Evolutionary conservation across 1,140 invertebrate genomes (phyloP).

Genomic region (Apocrypta bakeri): DNA sequence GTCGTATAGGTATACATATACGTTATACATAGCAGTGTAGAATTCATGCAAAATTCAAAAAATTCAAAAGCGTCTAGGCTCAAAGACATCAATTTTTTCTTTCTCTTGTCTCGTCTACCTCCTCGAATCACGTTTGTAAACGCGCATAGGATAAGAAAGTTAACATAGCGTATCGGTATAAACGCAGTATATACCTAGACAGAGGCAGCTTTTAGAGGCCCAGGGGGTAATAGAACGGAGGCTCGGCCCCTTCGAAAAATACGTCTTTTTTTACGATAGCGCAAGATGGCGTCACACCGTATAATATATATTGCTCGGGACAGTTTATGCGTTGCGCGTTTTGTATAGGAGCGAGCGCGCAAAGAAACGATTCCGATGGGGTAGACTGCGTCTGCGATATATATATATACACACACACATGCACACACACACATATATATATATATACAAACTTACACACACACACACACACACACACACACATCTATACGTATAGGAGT

Average conservation of each 20-base stretch:
- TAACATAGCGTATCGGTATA: too few relatives aligned
- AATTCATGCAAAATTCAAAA: conserved; percentile 23
- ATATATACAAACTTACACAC: too few relatives aligned
- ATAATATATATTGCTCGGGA: conserved; percentile 39
- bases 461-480: too few relatives aligned
- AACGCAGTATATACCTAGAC: not conserved
- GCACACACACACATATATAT: too few relatives aligned
- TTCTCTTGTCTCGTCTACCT: not conserved
- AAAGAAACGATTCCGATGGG: conserved; percentile 35
- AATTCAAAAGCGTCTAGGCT: not conserved
- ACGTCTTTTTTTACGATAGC: conserved; percentile 48
- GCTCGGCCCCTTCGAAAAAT: conserved; percentile 35
- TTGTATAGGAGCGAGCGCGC: not conserved
- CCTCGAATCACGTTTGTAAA: not conserved
- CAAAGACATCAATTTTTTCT: conserved; percentile 19
- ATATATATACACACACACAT: not conserved
- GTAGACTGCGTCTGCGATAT: conserved; percentile 6
- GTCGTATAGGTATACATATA: not conserved
- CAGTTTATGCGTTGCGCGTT: conserved; percentile 32
- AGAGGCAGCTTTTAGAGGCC: conserved; percentile 32
- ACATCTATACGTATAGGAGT: too few relatives aligned
- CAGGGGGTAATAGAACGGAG: conserved; percentile 33
- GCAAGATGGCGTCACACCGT: conserved; percentile 44
- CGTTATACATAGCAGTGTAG: not conserved
- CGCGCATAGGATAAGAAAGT: too few relatives aligned